A percentile compares a stretch with the other conserved stretches of the same genome.
Evolutionary conservation across 2,888 invertebrate genomes (phyloP).

Genomic region (Lochmaea capreae): DNA sequence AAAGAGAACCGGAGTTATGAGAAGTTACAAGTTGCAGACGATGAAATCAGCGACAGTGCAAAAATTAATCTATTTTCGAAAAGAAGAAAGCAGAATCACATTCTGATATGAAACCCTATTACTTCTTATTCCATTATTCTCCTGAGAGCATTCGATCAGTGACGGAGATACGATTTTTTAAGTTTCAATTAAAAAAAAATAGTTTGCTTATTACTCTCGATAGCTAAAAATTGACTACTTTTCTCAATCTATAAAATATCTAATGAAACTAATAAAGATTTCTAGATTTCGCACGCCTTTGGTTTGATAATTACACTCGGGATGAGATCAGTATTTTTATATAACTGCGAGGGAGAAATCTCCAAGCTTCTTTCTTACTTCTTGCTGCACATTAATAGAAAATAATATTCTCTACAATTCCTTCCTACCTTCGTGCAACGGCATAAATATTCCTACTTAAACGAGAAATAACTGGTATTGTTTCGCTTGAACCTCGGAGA

Average conservation of each 20-base stretch:
- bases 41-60: slow-evolving; percentile 42
- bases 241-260: too few species aligned
- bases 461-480: slow-evolving; percentile 25
- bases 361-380: background rate
- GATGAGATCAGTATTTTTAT: slow-evolving; percentile 26
- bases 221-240: too few species aligned
- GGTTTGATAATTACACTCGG: slow-evolving; percentile 36
- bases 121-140: too few species aligned
- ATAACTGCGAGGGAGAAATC: background rate
- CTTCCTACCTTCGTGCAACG: slow-evolving; percentile 16
- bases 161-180: too few species aligned
- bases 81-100: too few species aligned
- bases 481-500: slow-evolving; percentile 9
- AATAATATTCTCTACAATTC: slow-evolving; percentile 9
- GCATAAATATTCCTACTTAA: slow-evolving; percentile 22
- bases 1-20: slow-evolving; percentile 23
- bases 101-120: too few species aligned
- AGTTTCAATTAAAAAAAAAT: too few species aligned
- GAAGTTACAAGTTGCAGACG: slow-evolving; percentile 47
- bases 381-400: slow-evolving; percentile 13
- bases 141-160: too few species aligned
- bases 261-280: too few species aligned
- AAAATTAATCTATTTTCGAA: too few species aligned
- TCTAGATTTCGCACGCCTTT: background rate
- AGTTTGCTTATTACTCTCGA: too few species aligned